Conservation (phyloP, 2,888 invertebrate species). For the Synergus laeviventris region DNA sequence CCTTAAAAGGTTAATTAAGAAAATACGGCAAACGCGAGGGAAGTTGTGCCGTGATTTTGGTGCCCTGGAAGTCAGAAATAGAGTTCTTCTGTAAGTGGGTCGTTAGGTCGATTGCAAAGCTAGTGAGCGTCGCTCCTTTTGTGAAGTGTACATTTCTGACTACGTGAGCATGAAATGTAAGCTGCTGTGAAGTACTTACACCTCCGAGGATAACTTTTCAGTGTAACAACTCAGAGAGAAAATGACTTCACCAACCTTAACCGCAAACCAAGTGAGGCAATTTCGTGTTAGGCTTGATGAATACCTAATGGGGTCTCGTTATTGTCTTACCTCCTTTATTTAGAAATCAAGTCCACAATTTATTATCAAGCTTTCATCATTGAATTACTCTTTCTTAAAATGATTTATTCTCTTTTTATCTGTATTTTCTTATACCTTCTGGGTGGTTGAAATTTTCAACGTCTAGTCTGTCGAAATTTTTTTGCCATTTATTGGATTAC, state of each 20-base stretch:
- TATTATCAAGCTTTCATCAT: background rate
- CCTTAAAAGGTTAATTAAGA: background rate
- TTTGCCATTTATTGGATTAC: too few species aligned
- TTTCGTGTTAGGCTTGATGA: constrained; percentile 10
- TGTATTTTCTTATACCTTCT: too few species aligned
- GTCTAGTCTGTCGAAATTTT: too few species aligned
- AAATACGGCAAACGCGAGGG: background rate
- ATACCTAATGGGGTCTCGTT: background rate
- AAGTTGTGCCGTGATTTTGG: background rate
- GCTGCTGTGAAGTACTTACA: background rate
- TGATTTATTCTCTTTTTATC: background rate
- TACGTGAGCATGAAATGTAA: background rate
- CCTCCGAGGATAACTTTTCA: background rate
- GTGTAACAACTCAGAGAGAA: background rate
- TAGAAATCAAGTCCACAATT: background rate
- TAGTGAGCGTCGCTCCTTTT: background rate
- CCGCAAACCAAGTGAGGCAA: constrained; percentile 3
- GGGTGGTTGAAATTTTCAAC: background rate
- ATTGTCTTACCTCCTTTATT: background rate
- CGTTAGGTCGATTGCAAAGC: background rate
- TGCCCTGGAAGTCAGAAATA: background rate
- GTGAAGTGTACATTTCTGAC: background rate
- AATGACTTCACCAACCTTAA: background rate
- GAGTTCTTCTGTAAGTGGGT: background rate
- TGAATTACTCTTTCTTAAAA: background rate